phyloP scores from a whole-genome alignment of 2,797 vertebrate genomes.

The Oryzias dopingdopingensis region DNA sequence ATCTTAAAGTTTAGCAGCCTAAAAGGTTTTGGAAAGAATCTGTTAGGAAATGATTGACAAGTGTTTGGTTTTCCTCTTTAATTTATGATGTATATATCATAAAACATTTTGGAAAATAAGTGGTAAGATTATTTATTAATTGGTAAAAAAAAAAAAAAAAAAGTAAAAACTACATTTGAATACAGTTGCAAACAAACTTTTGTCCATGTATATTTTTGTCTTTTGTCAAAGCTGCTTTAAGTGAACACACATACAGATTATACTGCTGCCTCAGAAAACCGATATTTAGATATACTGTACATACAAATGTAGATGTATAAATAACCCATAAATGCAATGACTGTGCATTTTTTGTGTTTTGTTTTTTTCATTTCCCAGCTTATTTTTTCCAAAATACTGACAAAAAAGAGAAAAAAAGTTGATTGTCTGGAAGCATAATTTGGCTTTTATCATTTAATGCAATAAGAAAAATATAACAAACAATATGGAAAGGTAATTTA shows the following conservation, averaged over 20 bases:
- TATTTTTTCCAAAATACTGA: constrained; percentile 9
- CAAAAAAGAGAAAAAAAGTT: not conserved
- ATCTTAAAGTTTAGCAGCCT: constrained; percentile 27
- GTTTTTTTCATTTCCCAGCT: constrained; percentile 1
- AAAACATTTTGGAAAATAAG: constrained; percentile 81
- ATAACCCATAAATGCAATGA: constrained; percentile 5
- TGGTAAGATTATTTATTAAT: constrained; percentile 97
- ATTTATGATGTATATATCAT: constrained; percentile 91
- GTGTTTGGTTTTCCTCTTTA: constrained; percentile 87
- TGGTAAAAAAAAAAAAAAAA: constrained; percentile 73
- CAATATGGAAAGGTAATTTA: not conserved
- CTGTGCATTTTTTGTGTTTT: constrained; percentile 14
- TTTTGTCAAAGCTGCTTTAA: constrained; percentile 12
- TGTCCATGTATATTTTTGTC: constrained; percentile 37
- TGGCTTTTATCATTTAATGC: constrained; percentile 2
- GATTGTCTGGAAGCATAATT: not conserved
- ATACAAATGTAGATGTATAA: constrained; percentile 4
- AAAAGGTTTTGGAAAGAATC: constrained; percentile 51
- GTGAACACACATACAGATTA: constrained; percentile 11
- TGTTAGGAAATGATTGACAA: constrained; percentile 28
- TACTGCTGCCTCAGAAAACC: constrained; percentile 15
- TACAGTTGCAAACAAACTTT: constrained; percentile 79
- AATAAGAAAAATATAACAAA: constrained; percentile 1
- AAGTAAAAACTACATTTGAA: constrained; percentile 73
- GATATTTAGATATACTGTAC: constrained; percentile 7